Conservation (phyloP, 2,888 invertebrate species). For the Mystacides longicornis region DNA sequence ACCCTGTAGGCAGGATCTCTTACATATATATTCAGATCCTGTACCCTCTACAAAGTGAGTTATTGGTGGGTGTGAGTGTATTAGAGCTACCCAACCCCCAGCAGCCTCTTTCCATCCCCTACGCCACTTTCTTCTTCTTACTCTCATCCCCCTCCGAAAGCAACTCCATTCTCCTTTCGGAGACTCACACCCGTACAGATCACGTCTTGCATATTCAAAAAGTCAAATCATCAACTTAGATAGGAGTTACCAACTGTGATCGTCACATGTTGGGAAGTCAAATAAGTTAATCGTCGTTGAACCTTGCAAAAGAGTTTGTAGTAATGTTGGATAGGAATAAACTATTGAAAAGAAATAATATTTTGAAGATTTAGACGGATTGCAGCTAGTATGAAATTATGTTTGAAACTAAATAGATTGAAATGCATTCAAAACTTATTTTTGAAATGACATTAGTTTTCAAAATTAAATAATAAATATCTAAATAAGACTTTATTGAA, state of each 20-base stretch:
- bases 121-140: background rate
- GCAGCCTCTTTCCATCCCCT: background rate
- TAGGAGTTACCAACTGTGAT: constrained; percentile 17
- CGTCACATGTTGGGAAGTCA: too few relatives aligned
- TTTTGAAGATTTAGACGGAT: too few relatives aligned
- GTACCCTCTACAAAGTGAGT: constrained; percentile 14
- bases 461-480: too few relatives aligned
- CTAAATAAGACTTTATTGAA: too few relatives aligned
- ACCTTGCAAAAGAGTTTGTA: too few relatives aligned
- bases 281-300: too few relatives aligned
- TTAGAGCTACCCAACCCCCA: constrained; percentile 13
- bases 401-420: too few relatives aligned
- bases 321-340: too few relatives aligned
- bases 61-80: constrained; percentile 22
- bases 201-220: constrained; percentile 26
- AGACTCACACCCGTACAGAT: constrained; percentile 14
- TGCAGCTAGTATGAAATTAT: too few relatives aligned
- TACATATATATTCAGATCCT: background rate
- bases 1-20: background rate
- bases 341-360: too few relatives aligned
- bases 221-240: constrained; percentile 24
- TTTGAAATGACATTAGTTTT: too few relatives aligned
- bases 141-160: background rate
- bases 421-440: too few relatives aligned
- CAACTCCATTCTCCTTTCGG: background rate